phyloP scores from a whole-genome alignment of 2,797 vertebrate genomes.

The Acrossocheilus wenchowensis region DNA sequence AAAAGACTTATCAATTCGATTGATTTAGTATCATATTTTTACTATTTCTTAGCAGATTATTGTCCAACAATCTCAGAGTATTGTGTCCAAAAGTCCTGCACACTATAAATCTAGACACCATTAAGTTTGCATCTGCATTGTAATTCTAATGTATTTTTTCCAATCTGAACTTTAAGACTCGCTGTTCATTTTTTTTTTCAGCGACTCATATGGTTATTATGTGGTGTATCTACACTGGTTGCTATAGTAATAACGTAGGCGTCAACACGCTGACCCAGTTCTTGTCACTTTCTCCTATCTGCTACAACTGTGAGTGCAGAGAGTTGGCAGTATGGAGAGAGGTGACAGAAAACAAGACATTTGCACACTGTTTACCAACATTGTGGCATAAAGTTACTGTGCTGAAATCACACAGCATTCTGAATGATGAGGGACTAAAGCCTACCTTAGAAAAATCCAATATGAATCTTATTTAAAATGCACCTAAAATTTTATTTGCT shows the following conservation, averaged over 20 bases:
- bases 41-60: not conserved
- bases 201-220: not conserved
- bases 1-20: not conserved
- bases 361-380: not conserved
- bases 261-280: slow-evolving; percentile 28
- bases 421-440: not conserved
- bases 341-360: slow-evolving; percentile 28
- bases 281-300: slow-evolving; percentile 33
- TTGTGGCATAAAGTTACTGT: not conserved
- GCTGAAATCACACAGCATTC: not conserved
- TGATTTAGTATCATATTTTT: not conserved
- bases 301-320: not conserved
- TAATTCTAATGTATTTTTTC: not conserved
- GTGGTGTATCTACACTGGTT: not conserved
- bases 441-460: not conserved
- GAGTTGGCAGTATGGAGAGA: not conserved
- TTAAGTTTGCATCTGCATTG: not conserved
- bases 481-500: not conserved
- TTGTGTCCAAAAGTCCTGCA: not conserved
- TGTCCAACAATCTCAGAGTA: not conserved
- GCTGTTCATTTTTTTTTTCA: not conserved
- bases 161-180: not conserved
- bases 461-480: not conserved
- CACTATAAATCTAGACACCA: not conserved
- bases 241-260: slow-evolving; percentile 27